phyloP scores from a whole-genome alignment of 1,140 invertebrate genomes.

The Drosophila kikkawai region DNA sequence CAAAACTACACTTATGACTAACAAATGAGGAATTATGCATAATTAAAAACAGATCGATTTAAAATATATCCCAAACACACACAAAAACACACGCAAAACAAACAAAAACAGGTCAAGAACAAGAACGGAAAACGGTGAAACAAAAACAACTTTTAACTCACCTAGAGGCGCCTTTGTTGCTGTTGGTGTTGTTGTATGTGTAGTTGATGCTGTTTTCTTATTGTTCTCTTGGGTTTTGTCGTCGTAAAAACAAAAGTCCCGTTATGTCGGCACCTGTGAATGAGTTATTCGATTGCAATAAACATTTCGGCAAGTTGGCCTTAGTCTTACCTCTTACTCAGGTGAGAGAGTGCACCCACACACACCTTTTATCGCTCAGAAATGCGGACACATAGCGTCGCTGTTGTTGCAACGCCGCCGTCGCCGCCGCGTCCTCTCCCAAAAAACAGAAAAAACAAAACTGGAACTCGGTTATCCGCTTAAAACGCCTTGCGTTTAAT shows the following conservation, averaged over 20 bases:
- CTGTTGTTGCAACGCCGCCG: conserved; percentile 45
- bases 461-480: not conserved
- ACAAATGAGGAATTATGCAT: conserved; percentile 41
- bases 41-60: conserved; percentile 48
- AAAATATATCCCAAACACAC: conserved; percentile 20
- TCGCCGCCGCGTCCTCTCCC: conserved; percentile 50
- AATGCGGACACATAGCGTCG: conserved; percentile 75
- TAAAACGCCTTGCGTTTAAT: not conserved
- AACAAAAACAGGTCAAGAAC: conserved; percentile 41
- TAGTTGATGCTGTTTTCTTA: conserved; percentile 19
- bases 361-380: conserved; percentile 36
- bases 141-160: conserved; percentile 46
- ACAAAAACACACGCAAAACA: conserved; percentile 15
- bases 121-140: conserved; percentile 45
- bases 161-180: conserved; percentile 33
- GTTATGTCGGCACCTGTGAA: conserved; percentile 35
- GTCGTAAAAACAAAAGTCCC: conserved; percentile 35
- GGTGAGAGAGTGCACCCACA: conserved; percentile 17
- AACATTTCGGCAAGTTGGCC: conserved; percentile 35
- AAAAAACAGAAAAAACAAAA: conserved; percentile 13
- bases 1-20: conserved; percentile 38
- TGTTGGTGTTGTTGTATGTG: conserved; percentile 6
- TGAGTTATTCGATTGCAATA: conserved; percentile 16
- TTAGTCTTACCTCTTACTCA: conserved; percentile 15
- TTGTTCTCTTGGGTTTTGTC: conserved; percentile 5